Percentiles rank a stretch among this genome's conserved stretches.
Evolutionary conservation across 1,140 invertebrate genomes (phyloP).

Genomic region (Magallana angulata): DNA sequence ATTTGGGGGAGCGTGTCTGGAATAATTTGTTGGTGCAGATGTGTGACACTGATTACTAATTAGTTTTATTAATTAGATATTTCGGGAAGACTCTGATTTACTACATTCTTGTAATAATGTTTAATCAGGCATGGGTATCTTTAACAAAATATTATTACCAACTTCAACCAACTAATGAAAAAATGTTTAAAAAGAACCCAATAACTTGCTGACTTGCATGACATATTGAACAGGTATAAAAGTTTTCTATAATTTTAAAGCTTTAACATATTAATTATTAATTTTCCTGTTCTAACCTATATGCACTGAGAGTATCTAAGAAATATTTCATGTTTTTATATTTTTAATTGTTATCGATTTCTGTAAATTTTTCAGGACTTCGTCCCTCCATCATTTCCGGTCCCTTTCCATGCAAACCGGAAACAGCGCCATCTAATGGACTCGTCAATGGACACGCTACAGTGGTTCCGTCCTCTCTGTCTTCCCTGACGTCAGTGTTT

Average conservation of each 20-base stretch:
- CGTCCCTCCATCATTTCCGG: slow-evolving; percentile 62
- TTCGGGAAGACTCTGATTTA: neutral
- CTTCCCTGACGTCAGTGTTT: slow-evolving; percentile 23
- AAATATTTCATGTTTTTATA: too few species aligned
- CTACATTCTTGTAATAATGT: neutral
- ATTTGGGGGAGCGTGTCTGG: too few species aligned
- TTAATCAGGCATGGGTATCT: too few species aligned
- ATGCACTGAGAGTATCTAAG: too few species aligned
- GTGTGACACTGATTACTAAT: slow-evolving; percentile 9
- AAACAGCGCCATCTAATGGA: slow-evolving; percentile 25
- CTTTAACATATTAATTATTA: too few species aligned
- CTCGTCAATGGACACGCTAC: slow-evolving; percentile 49
- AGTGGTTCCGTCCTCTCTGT: slow-evolving; percentile 14
- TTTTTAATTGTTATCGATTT: neutral
- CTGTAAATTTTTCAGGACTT: slow-evolving; percentile 53
- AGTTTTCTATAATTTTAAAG: too few species aligned
- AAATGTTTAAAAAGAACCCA: too few species aligned
- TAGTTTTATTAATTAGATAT: neutral
- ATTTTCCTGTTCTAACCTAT: too few species aligned
- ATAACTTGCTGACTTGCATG: too few species aligned
- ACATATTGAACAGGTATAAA: too few species aligned
- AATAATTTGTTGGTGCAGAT: neutral
- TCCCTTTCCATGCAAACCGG: slow-evolving; percentile 55
- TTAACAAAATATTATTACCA: too few species aligned
- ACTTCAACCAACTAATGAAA: too few species aligned